Percentiles rank a stretch among this genome's conserved stretches.
Conservation (phyloP, 2,797 vertebrate genomes). For the Danio choprae region DNA sequence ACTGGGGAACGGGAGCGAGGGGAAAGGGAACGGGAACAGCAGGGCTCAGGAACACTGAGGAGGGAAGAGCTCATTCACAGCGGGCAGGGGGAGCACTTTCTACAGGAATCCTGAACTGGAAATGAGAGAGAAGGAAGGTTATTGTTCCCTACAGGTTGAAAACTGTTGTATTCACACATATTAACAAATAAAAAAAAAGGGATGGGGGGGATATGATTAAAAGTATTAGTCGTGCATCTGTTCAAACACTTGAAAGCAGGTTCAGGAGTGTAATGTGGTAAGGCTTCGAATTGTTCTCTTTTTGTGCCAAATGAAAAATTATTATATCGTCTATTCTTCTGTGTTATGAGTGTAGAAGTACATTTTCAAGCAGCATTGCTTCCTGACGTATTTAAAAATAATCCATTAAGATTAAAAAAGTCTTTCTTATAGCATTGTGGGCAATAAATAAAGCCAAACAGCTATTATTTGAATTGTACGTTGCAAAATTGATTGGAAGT, state of each 20-base stretch:
- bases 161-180: slow-evolving; percentile 42
- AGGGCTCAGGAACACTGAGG: slow-evolving; percentile 71
- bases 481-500: too few relatives aligned
- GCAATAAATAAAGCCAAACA: too few relatives aligned
- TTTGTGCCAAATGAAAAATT: background rate
- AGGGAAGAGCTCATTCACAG: slow-evolving; percentile 83
- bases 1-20: slow-evolving; percentile 57
- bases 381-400: too few relatives aligned
- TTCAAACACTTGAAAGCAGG: slow-evolving; percentile 24
- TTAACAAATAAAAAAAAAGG: slow-evolving; percentile 6
- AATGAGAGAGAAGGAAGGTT: slow-evolving; percentile 91
- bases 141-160: slow-evolving; percentile 80
- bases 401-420: too few relatives aligned
- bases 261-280: slow-evolving; percentile 34
- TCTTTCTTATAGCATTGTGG: too few relatives aligned
- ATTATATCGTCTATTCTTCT: background rate
- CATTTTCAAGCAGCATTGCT: too few relatives aligned
- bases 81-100: slow-evolving; percentile 85
- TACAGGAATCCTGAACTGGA: slow-evolving; percentile 98
- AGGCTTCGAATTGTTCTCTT: slow-evolving; percentile 42
- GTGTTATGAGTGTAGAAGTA: too few relatives aligned
- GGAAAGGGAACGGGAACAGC: slow-evolving; percentile 65
- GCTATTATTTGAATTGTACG: too few relatives aligned
- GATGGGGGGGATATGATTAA: background rate
- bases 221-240: slow-evolving; percentile 39